phyloP scores from a whole-genome alignment of 2,797 vertebrate species.

The Sebastolobus altivelis region DNA sequence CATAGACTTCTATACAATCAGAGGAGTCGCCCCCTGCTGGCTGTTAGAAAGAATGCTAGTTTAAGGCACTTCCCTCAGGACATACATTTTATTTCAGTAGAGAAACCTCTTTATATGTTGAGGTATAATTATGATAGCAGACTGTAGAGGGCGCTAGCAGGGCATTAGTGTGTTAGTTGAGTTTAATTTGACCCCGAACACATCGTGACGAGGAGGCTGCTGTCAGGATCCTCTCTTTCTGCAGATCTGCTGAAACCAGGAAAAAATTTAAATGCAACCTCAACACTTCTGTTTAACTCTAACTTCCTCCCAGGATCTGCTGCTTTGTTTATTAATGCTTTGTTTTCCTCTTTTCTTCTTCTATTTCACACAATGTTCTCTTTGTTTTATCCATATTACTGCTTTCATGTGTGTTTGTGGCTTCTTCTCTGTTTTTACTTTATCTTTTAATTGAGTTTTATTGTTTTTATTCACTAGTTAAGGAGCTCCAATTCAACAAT shows the following conservation, averaged over 20 bases:
- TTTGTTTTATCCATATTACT: not conserved
- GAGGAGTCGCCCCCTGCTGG: too few relatives aligned
- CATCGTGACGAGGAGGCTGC: not conserved
- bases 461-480: conserved; percentile 1
- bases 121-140: not conserved
- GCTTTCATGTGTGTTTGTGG: not conserved
- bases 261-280: conserved; percentile 14
- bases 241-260: conserved; percentile 37
- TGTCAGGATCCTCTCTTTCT: conserved; percentile 10
- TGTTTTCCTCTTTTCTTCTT: conserved; percentile 4
- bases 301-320: not conserved
- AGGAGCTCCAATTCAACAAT: not conserved
- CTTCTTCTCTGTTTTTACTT: not conserved
- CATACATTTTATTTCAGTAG: not conserved
- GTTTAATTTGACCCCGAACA: not conserved
- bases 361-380: not conserved
- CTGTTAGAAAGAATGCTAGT: rapidly evolving
- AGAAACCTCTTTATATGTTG: not conserved
- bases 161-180: not conserved
- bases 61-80: not conserved
- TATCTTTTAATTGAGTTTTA: not conserved
- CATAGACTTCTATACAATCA: too few relatives aligned
- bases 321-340: conserved; percentile 28
- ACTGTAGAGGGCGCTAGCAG: not conserved
- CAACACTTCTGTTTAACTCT: conserved; percentile 11